These are phyloP conservation scores for Phylloscopus whistleri DNA, from an alignment of 2,113 vertebrate genomes.

Conservation along the genomic window DNA sequence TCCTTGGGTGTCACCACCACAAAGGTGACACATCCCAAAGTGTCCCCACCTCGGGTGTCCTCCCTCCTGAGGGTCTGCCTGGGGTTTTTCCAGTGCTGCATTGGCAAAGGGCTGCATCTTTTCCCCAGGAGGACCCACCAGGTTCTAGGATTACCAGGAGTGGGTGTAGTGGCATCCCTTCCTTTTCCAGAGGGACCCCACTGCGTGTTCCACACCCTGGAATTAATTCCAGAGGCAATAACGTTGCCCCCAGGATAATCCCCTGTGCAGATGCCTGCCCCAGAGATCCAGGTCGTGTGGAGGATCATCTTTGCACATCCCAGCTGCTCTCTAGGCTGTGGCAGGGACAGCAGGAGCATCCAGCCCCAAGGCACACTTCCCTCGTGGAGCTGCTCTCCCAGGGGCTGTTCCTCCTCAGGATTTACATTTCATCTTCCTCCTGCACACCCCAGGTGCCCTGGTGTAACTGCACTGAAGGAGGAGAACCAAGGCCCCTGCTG, in stretches of 20 bases:
- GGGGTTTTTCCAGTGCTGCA: neutral
- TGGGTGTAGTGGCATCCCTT: neutral
- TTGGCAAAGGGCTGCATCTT: neutral
- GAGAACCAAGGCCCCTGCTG: neutral
- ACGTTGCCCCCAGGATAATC: neutral
- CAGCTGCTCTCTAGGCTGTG: neutral
- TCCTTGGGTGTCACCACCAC: neutral
- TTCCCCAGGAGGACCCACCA: neutral
- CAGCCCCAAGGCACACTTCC: rapidly evolving
- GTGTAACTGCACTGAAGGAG: neutral
- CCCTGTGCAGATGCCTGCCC: neutral
- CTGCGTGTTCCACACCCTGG: neutral
- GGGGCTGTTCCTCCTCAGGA: neutral
- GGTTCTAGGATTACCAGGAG: neutral
- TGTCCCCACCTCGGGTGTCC: neutral
- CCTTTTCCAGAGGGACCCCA: neutral
- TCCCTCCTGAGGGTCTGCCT: neutral
- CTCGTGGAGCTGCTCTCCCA: neutral
- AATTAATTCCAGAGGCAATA: neutral
- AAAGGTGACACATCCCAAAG: neutral
- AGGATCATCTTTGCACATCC: neutral
- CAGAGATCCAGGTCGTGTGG: rapidly evolving
- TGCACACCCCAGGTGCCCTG: neutral
- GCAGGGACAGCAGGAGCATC: neutral
- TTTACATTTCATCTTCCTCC: neutral